A percentile compares a stretch with the other conserved stretches of the same genome.
These are phyloP conservation scores for Prosopocoilus inquinatus DNA, from an alignment of 2,888 invertebrate species.

Conservation along the genomic window DNA sequence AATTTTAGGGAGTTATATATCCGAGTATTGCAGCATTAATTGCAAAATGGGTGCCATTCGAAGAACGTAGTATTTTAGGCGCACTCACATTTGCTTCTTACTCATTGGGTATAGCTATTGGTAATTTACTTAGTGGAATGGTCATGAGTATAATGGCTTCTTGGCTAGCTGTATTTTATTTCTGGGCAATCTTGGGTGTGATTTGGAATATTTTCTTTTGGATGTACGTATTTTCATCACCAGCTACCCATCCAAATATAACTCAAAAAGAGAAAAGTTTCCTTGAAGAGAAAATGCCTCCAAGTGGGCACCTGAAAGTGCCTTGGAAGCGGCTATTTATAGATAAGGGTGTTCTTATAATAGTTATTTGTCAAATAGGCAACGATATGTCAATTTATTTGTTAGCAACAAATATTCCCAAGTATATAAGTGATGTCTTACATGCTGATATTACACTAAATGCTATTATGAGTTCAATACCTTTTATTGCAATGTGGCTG, in stretches of 20 bases:
- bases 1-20: conserved; percentile 22
- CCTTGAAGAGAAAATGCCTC: not conserved
- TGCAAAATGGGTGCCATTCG: conserved; percentile 54
- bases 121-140: conserved; percentile 48
- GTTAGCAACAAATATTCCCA: conserved; percentile 68
- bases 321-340: conserved; percentile 9
- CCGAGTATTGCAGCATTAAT: conserved; percentile 23
- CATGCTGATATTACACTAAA: conserved; percentile 64
- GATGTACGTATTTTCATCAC: conserved; percentile 52
- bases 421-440: conserved; percentile 67
- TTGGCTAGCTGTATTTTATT: conserved; percentile 48
- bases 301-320: conserved; percentile 5
- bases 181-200: conserved; percentile 5
- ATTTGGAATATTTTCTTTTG: conserved; percentile 16
- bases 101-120: conserved; percentile 60
- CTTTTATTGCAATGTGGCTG: conserved; percentile 67
- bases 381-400: conserved; percentile 72
- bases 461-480: conserved; percentile 62
- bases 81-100: conserved; percentile 62
- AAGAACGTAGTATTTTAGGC: conserved; percentile 58
- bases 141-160: conserved; percentile 53
- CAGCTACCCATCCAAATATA: conserved; percentile 51
- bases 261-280: conserved; percentile 6
- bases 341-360: conserved; percentile 69
- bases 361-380: conserved; percentile 71